Conservation (phyloP, 2,113 vertebrate genomes). For the Danio rerio region DNA sequence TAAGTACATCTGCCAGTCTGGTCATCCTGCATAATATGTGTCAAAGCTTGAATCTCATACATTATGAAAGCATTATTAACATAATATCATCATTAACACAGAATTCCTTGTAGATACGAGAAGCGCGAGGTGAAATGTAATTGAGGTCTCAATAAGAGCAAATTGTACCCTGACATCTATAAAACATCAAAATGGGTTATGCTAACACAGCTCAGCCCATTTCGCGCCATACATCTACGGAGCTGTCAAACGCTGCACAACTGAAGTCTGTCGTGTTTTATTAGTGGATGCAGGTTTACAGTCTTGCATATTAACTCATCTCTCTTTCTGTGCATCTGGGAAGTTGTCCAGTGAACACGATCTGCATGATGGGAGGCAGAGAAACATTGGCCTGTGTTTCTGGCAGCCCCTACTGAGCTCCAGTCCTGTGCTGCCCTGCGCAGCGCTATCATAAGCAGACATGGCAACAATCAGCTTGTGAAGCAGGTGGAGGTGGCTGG, state of each 20-base stretch:
- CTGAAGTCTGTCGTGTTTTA: conserved; percentile 7
- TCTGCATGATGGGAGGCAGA: conserved; percentile 66
- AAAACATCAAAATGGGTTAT: not conserved
- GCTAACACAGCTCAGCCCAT: not conserved
- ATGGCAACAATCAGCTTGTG: conserved; percentile 37
- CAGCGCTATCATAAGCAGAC: conserved; percentile 65
- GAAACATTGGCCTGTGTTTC: conserved; percentile 68
- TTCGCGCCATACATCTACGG: not conserved
- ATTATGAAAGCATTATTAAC: conserved; percentile 44
- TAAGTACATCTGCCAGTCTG: not conserved
- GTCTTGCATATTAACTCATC: conserved; percentile 28
- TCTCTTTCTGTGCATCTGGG: conserved; percentile 60
- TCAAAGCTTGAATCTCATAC: conserved; percentile 42
- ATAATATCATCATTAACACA: conserved; percentile 23
- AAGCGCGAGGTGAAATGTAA: not conserved
- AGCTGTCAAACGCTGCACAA: not conserved
- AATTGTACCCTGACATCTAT: not conserved
- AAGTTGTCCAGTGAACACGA: conserved; percentile 67
- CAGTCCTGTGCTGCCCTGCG: conserved; percentile 9
- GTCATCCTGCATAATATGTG: conserved; percentile 23
- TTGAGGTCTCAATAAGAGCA: not conserved
- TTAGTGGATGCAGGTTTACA: conserved; percentile 41
- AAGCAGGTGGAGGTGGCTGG: not conserved
- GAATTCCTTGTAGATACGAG: not conserved
- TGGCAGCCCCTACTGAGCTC: conserved; percentile 42